These are phyloP conservation scores for Salvelinus fontinalis DNA, from an alignment of 2,113 vertebrate species.

Conservation along the genomic window DNA sequence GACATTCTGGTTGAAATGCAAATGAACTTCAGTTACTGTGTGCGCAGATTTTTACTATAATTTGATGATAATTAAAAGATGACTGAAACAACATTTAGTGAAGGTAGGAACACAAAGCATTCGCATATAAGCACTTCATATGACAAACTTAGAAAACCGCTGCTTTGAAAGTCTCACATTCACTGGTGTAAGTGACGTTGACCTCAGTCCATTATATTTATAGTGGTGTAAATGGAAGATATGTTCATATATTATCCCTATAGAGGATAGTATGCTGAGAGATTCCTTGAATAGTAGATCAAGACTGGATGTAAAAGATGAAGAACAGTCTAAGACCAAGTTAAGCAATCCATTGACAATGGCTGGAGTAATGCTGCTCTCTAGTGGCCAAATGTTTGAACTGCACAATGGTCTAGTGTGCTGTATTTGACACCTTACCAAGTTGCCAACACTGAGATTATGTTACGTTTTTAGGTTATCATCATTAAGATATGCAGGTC, in stretches of 20 bases:
- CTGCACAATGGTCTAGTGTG: not conserved
- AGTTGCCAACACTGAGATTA: no score
- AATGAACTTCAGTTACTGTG: no score
- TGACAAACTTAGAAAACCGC: not conserved
- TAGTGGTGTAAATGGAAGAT: not conserved
- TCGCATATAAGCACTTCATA: not conserved
- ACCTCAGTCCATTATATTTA: not conserved
- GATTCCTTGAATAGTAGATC: conserved; percentile 8
- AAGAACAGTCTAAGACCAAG: not conserved
- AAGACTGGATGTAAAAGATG: no score
- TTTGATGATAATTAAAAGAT: no score
- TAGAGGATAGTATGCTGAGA: not conserved
- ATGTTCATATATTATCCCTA: not conserved
- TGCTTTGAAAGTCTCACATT: not conserved
- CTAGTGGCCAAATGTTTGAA: conserved; percentile 47
- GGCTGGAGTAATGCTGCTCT: conserved; percentile 50
- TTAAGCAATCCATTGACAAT: not conserved
- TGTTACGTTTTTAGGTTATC: no score
- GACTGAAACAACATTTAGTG: no score
- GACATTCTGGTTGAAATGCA: no score
- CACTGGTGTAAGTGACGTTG: not conserved
- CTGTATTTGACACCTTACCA: no score
- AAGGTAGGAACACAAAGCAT: not conserved
- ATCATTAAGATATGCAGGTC: no score
- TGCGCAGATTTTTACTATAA: no score